Conservation (phyloP, 2,888 invertebrate species). For the Aporophyla nigra region DNA sequence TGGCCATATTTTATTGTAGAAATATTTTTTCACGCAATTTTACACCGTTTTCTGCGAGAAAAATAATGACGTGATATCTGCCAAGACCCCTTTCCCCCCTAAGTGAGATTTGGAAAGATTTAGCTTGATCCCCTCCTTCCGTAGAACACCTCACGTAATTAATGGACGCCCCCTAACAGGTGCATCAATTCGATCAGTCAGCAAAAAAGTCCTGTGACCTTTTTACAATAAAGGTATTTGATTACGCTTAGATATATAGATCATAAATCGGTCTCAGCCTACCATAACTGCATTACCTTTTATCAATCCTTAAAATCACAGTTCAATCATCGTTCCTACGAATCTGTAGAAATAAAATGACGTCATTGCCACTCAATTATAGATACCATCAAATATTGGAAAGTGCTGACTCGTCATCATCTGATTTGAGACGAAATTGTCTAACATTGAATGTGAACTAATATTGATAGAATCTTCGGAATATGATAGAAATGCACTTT, state of each 20-base stretch:
- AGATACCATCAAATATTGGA: constrained; percentile 57
- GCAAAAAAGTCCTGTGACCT: neutral
- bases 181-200: too few relatives aligned
- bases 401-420: constrained; percentile 46
- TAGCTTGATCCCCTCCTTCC: too few relatives aligned
- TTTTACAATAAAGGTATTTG: neutral
- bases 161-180: too few relatives aligned
- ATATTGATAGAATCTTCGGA: constrained; percentile 22
- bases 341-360: constrained; percentile 50
- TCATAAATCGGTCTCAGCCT: neutral
- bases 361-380: constrained; percentile 58
- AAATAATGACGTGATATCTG: too few relatives aligned
- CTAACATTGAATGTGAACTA: constrained; percentile 22
- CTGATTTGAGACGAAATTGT: constrained; percentile 25
- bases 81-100: too few relatives aligned
- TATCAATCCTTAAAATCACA: constrained; percentile 20
- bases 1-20: too few relatives aligned
- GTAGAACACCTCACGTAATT: too few relatives aligned
- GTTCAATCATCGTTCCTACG: constrained; percentile 9
- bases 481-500: neutral
- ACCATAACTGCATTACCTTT: neutral
- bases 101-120: too few relatives aligned
- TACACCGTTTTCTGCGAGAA: too few relatives aligned
- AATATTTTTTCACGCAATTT: too few relatives aligned
- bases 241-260: neutral